Conservation (phyloP, 2,888 invertebrate species). For the Unio delphinus region DNA sequence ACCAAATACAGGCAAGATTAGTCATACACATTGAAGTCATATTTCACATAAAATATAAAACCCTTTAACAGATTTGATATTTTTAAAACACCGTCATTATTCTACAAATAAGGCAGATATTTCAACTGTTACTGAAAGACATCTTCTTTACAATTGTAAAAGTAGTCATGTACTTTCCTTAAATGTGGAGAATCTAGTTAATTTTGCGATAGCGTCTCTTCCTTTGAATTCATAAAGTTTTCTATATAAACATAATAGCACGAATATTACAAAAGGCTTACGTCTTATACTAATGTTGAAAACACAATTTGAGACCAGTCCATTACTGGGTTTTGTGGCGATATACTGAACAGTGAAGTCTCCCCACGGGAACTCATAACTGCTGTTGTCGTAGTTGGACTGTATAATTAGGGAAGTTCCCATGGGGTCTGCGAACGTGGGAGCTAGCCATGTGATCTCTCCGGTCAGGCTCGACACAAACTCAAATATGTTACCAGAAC, state of each 20-base stretch:
- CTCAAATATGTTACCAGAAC: constrained; percentile 14
- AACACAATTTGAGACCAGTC: constrained; percentile 23
- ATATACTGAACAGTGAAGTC: constrained; percentile 37
- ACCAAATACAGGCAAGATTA: too few relatives aligned
- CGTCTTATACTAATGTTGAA: constrained; percentile 31
- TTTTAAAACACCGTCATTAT: too few relatives aligned
- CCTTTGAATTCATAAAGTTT: neutral
- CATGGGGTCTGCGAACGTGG: constrained; percentile 34
- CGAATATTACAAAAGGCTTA: constrained; percentile 12
- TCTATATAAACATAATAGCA: too few relatives aligned
- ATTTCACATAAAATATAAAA: too few relatives aligned
- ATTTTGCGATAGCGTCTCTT: too few relatives aligned
- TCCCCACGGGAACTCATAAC: constrained; percentile 39
- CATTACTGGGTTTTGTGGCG: constrained; percentile 32
- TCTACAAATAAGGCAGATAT: too few relatives aligned
- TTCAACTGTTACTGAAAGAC: too few relatives aligned
- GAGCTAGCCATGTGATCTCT: constrained; percentile 26
- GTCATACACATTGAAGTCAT: too few relatives aligned
- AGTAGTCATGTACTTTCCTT: too few relatives aligned
- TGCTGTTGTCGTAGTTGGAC: constrained; percentile 27
- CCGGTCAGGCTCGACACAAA: constrained; percentile 15
- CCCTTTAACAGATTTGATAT: too few relatives aligned
- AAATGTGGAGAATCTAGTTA: too few relatives aligned
- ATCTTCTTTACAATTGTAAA: too few relatives aligned
- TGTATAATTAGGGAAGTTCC: constrained; percentile 18